Percentiles rank a stretch among this genome's conserved stretches.
Conservation (phyloP, 92 coral and sea anemone species). For the Umimayanthus kanabou region DNA sequence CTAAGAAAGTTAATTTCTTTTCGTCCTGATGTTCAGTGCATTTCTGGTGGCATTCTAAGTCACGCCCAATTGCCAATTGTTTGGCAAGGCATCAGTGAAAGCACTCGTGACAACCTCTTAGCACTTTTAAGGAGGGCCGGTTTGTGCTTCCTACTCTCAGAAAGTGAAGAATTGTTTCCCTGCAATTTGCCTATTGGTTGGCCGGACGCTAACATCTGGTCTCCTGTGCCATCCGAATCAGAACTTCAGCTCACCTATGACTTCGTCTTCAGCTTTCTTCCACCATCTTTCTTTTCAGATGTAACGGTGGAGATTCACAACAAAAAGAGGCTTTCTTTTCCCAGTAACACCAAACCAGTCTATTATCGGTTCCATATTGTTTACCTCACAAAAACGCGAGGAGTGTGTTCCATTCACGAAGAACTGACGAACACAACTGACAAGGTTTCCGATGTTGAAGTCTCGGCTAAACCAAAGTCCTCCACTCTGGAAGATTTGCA, state of each 20-base stretch:
- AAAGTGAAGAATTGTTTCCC: constrained; percentile 15
- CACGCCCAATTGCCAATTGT: neutral
- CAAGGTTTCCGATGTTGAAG: neutral
- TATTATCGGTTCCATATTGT: constrained; percentile 29
- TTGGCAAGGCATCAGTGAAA: constrained; percentile 5
- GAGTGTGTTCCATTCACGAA: neutral
- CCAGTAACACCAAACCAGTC: neutral
- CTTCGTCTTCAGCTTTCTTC: constrained; percentile 26
- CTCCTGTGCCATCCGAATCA: constrained; percentile 2
- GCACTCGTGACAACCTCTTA: neutral
- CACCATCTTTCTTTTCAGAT: constrained; percentile 41
- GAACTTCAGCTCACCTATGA: constrained; percentile 31
- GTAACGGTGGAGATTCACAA: constrained; percentile 32
- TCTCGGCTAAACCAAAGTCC: neutral
- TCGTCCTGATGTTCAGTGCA: constrained; percentile 30
- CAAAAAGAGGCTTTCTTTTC: constrained; percentile 12
- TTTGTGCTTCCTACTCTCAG: constrained; percentile 8
- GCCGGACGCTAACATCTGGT: constrained; percentile 33
- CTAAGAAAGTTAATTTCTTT: constrained; percentile 12
- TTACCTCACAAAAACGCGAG: neutral
- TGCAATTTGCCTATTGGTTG: constrained; percentile 36
- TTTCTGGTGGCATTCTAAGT: constrained; percentile 28
- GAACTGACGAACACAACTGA: neutral
- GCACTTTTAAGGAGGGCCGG: constrained; percentile 29
- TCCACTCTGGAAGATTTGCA: constrained; percentile 5